phyloP scores from a whole-genome alignment of 2,888 invertebrate genomes.

The Ornithoptera alexandrae region DNA sequence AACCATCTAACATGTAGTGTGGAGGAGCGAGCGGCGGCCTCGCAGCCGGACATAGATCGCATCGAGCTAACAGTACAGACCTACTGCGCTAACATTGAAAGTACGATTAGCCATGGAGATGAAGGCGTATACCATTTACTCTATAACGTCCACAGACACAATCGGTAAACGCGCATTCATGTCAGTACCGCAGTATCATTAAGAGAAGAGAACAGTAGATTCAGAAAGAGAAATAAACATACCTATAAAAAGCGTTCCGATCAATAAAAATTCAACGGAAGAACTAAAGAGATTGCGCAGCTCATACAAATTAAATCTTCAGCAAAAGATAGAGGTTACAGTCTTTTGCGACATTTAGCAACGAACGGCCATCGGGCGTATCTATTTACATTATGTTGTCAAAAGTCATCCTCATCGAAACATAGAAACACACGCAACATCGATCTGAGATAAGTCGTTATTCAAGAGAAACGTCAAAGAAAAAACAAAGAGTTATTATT shows the following conservation, averaged over 20 bases:
- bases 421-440: constrained; percentile 80
- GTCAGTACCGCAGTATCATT: constrained; percentile 71
- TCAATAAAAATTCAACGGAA: constrained; percentile 51
- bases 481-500: constrained; percentile 76
- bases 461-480: constrained; percentile 80
- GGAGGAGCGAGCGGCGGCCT: constrained; percentile 65
- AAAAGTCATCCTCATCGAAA: constrained; percentile 78
- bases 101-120: constrained; percentile 76
- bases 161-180: constrained; percentile 76
- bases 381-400: constrained; percentile 77
- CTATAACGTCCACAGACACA: constrained; percentile 72
- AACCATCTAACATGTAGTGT: constrained; percentile 68
- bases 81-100: constrained; percentile 74
- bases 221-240: constrained; percentile 51
- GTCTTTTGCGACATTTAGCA: constrained; percentile 80
- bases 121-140: constrained; percentile 74
- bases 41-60: constrained; percentile 68
- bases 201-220: constrained; percentile 75
- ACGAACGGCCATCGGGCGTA: constrained; percentile 79
- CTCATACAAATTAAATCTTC: constrained; percentile 79
- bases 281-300: constrained; percentile 76
- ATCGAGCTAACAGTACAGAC: constrained; percentile 73
- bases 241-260: constrained; percentile 79
- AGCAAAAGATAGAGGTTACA: constrained; percentile 77
- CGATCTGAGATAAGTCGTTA: constrained; percentile 78